Evolutionary conservation across 1,140 invertebrate genomes (phyloP), one percentile per base, ranked within the genome.

Genomic region (Galleria mellonella): DNA sequence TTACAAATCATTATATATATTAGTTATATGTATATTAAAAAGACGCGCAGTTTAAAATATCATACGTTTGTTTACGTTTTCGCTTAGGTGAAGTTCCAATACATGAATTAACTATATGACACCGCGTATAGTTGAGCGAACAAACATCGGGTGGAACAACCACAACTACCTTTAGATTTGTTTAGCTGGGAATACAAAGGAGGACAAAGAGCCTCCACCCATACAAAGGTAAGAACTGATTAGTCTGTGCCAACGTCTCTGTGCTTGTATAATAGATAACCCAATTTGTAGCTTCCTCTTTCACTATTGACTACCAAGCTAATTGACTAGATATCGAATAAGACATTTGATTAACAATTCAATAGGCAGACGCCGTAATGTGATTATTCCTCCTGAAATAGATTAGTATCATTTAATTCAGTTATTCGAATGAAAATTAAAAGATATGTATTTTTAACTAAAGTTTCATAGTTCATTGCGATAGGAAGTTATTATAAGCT

Each of bases 231-330:
- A 36, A 29, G 43, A 45, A 32, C 49, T 58, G 50, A 62, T 62
- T 66, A 57, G 54, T 59, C 59, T 11, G 31, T 5, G 12, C 31
- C 31, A n/a, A 32, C 31, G n/a, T 11, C 31, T 11, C 31, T 10
- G n/a, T n/a, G 4, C 31, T 11, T 23, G 50, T 50, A 59, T 54
- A 60, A 63, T 43, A 58, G 54, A 62, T 61, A 61, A 33, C 32
- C 32, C 9, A 13, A n/a, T 33, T 12, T 33, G 13, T 12, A 33
- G 11, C 9, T 12, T 33, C 32, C 10, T 23, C 17, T 23, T 23
- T 23, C 17, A 23, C 17, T 23, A 13, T 33, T n/a, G 6, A 13
- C 11, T 33, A 14, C 32, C 35, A 23, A 2, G 15, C 35, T 37
- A 37, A 37, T 37, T 37, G 35, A 37, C 9, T 37, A 37, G 11